Evolutionary conservation across 2,888 invertebrate species (phyloP).

Genomic region (Apodemia hepburni): DNA sequence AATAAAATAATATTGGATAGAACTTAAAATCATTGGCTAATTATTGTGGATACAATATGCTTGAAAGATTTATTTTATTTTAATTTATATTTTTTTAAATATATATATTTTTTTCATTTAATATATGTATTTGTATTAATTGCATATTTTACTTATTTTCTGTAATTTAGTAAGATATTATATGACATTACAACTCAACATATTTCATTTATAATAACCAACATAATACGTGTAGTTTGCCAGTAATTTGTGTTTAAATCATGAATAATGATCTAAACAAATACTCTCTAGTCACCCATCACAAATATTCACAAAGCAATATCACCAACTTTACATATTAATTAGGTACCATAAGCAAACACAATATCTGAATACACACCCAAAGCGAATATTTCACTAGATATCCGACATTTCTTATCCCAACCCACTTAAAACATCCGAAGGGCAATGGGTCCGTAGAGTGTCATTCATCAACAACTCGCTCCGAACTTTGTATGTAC

Average conservation of each 20-base stretch:
- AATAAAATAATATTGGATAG: no score
- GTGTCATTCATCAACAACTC: constrained; percentile 79
- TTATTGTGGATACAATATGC: no score
- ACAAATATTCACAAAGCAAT: constrained; percentile 36
- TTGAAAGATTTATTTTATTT: no score
- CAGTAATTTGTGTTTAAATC: neutral
- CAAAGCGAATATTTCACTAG: constrained; percentile 65
- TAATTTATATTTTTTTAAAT: no score
- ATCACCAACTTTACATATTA: constrained; percentile 51
- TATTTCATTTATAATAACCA: neutral
- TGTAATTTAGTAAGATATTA: no score
- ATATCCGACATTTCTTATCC: constrained; percentile 77
- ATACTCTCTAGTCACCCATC: constrained; percentile 38
- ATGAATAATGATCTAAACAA: constrained; percentile 28
- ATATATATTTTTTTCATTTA: no score
- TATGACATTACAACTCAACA: neutral
- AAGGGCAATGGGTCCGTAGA: constrained; percentile 78
- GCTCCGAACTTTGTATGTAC: constrained; percentile 72
- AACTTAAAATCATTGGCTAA: no score
- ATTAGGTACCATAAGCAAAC: constrained; percentile 43
- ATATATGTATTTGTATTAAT: no score
- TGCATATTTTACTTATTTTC: no score
- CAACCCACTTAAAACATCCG: constrained; percentile 75
- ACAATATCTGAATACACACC: constrained; percentile 37
- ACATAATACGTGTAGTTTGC: neutral